These are phyloP conservation scores for Gopherus evgoodei DNA, from an alignment of 2,113 vertebrate genomes.

Conservation along the genomic window DNA sequence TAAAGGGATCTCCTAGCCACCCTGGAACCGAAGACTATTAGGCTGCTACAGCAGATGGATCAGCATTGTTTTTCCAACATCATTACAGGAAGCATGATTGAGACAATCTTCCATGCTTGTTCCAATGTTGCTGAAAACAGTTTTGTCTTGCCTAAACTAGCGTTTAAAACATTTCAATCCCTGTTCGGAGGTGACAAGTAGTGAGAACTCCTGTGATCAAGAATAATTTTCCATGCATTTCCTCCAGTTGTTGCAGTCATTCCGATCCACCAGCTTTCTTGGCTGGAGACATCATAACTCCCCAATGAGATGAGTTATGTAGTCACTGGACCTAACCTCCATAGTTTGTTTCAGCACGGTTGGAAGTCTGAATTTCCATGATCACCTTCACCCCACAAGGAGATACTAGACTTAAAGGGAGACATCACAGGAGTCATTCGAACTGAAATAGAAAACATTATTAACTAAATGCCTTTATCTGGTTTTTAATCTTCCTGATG, in stretches of 20 bases:
- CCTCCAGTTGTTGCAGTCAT: background rate
- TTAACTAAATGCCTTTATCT: fast-evolving
- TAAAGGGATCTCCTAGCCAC: background rate
- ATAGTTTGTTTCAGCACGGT: background rate
- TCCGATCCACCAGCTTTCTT: background rate
- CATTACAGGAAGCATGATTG: background rate
- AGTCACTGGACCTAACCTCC: fast-evolving
- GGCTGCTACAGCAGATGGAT: background rate
- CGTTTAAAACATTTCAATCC: background rate
- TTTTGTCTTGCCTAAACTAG: background rate
- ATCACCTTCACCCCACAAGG: background rate
- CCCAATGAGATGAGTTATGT: fast-evolving
- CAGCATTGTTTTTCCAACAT: background rate
- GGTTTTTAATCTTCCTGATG: background rate
- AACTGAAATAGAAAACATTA: fast-evolving
- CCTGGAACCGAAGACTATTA: fast-evolving
- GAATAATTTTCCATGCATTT: fast-evolving
- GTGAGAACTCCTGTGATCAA: background rate
- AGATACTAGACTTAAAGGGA: fast-evolving
- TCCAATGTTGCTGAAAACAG: fast-evolving
- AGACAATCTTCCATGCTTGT: background rate
- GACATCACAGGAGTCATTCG: fast-evolving
- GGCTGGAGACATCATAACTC: background rate
- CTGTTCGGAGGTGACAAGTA: fast-evolving
- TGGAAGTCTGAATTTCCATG: fast-evolving